Evolutionary conservation across 92 coral and sea anemone species (phyloP).

Genomic region (Paramuricea clavata): DNA sequence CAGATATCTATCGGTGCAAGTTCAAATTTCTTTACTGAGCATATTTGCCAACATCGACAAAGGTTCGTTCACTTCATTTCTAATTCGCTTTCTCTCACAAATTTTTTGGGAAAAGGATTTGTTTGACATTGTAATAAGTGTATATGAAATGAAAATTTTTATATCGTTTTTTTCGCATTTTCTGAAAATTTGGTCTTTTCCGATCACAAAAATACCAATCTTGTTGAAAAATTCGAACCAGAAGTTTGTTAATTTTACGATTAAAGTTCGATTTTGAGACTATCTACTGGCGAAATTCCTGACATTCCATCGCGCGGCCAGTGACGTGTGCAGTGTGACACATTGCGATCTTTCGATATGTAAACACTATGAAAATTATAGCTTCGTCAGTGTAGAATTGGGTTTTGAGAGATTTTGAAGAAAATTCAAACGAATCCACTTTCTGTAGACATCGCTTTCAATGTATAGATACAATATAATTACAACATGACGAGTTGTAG

Average conservation of each 20-base stretch:
- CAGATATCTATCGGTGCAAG: no score
- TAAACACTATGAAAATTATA: no score
- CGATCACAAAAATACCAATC: background rate
- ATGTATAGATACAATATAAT: background rate
- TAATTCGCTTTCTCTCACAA: no score
- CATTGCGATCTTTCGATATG: background rate
- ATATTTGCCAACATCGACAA: no score
- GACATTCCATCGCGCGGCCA: background rate
- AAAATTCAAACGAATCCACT: background rate
- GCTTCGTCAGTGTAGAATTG: no score
- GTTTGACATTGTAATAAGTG: no score
- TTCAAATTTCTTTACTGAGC: no score
- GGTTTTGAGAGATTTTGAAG: background rate
- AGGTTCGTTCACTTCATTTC: no score
- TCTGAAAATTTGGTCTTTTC: no score
- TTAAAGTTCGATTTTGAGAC: background rate
- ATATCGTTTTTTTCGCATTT: background rate
- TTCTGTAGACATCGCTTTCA: background rate
- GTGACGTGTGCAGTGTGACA: constrained; percentile 55
- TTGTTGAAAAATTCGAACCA: background rate
- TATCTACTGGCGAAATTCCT: constrained; percentile 13
- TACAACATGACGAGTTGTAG: background rate
- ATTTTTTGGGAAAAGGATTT: no score
- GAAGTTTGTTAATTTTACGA: background rate
- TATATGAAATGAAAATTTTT: background rate